Percentiles rank a stretch among this genome's conserved stretches.
Evolutionary conservation across 1,140 invertebrate species (phyloP).

Genomic region (Ceratitis capitata): DNA sequence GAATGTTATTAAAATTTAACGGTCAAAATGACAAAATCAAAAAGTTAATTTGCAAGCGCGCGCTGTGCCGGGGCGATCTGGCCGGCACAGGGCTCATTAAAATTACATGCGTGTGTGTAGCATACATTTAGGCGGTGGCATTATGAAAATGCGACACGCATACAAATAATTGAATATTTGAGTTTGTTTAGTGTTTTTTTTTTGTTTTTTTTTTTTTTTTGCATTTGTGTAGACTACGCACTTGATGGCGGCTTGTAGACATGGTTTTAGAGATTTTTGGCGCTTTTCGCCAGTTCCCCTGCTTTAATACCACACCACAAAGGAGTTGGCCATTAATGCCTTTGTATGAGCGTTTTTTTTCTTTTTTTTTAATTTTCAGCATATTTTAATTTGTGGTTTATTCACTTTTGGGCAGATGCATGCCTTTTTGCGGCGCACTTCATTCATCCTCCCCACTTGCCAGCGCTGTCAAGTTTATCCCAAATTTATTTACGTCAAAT

Average conservation of each 20-base stretch:
- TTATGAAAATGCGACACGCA: conserved; percentile 12
- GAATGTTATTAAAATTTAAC: conserved; percentile 36
- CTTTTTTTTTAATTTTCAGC: neutral
- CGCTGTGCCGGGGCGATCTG: too few relatives aligned
- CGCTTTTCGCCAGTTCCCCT: too few relatives aligned
- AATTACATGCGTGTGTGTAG: neutral
- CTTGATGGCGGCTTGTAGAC: neutral
- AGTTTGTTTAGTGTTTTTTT: too few relatives aligned
- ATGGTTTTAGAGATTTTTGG: neutral
- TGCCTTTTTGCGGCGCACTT: neutral
- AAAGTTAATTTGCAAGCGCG: neutral
- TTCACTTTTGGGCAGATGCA: neutral
- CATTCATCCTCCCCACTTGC: neutral
- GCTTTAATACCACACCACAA: too few relatives aligned
- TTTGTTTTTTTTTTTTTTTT: neutral
- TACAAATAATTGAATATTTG: neutral
- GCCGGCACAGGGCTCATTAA: neutral
- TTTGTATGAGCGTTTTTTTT: too few relatives aligned
- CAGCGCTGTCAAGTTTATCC: neutral
- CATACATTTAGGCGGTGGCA: neutral
- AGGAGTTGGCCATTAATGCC: neutral
- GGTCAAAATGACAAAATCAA: conserved; percentile 34
- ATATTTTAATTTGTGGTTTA: conserved; percentile 1
- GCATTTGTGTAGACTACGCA: neutral
- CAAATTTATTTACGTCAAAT: neutral